Base-by-base conservation (phyloP, 2,113 vertebrate genomes). In the Chloropsis hardwickii region DNA sequence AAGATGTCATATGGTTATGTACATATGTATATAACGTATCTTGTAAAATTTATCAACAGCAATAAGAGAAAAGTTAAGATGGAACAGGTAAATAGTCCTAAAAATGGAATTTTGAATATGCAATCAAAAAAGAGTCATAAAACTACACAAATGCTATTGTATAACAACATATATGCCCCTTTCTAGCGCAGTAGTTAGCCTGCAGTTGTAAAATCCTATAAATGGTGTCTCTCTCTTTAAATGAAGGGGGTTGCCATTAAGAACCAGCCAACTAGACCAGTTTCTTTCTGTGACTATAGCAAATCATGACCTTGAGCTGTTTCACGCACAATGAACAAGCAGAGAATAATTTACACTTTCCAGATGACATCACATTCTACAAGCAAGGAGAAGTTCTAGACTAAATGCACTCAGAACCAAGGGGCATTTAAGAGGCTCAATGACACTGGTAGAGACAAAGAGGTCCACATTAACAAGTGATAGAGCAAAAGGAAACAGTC, bases 291-390 rank as follows among this genome's bases (percentile, higher is more conserved):
- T 45, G 60, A 2, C 53, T 60, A 33, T 7, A 60, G 54, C 53
- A 77, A 86, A 51, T 45, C 62, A 69, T 28, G 62, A 86, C 62
- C 83, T 86, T 86, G 72, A 69, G 62, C 72, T 69, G 33, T 22
- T 86, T 23, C 39, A 60, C 15, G 45, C 37, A 60, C 37, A 28
- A 47, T 14, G 44, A 90, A 56, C 12, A 44, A 70, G 40, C 13
- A 71, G 23, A 90, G 21, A 77, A 73, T 45, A 9, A 57, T 70
- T 81, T 28, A 17, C n/a, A 45, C 28, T 70, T 84, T 17, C 7
- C 8, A 47, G 72, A 45, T 0, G 0, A 86, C 45, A 37, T n/a
- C 3, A 1, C 22, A 45, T 37, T 54, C 42, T 37, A 22, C 20
- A 74, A 2, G 9, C 20, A 78, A 73, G 53, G 5, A 58, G 33